Evolutionary conservation across 2,113 vertebrate genomes (phyloP), one percentile per base, ranked within the genome.

Genomic region (Scartelaos histophorus): DNA sequence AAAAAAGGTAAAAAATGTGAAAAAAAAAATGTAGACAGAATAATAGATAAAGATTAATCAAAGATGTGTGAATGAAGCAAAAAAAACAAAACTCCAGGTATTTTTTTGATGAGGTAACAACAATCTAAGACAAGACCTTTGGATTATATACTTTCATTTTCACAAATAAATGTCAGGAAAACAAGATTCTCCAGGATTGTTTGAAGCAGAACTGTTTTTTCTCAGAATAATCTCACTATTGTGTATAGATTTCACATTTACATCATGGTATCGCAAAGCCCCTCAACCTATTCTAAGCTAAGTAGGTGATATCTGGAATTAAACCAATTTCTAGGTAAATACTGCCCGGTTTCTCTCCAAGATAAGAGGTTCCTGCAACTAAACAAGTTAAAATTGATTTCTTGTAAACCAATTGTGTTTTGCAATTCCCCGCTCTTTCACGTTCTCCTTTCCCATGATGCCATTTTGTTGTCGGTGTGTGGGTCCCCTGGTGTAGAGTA

Each of bases 401-500:
- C 77, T 79, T 68, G 51, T 82, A 75, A 76, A 81, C 78, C 78
- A 80, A 24, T 34, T 17, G 13, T 61, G 22, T 7, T 61, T 61
- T 25, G 24, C 25, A 34, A 80, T 88, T 73, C 73, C 72, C 68
- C 69, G 66, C 69, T 83, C 84, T 86, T 81, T 73, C 80, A 84
- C 75, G 69, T 53, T 53, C 38, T 51, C 57, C 19, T 58, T 60
- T 74, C 47, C 67, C 69, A 70, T 65, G 61, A 70, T 65, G 61
- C 25, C 38, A 43, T 43, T 43, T 43, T 81, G 87, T 75, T 87
- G 80, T 81, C 88, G 65, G 72, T 80, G 81, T 76, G 45, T 86
- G 85, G 80, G 89, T 91, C 87, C 86, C 93, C 87, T 92, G 88
- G 79, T 88, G 90, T 89, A 90, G 87, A 60, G 81, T 85, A 89